Conservation (phyloP, 2,113 vertebrate genomes). For the Cryptotis parvus region DNA sequence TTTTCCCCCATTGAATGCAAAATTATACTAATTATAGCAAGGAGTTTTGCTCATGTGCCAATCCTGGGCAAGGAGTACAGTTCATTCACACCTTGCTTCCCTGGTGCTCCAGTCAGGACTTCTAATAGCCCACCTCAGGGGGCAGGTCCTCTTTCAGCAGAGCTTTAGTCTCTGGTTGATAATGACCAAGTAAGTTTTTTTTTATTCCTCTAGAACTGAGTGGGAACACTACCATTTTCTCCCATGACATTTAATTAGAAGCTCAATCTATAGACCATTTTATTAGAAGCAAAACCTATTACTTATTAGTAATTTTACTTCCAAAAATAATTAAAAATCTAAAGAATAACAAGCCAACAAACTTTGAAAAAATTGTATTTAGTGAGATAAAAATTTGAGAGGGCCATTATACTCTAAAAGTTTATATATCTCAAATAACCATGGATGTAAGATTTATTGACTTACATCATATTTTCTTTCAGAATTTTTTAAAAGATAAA, state of each 20-base stretch:
- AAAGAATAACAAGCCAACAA: constrained; percentile 50
- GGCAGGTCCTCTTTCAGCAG: not conserved
- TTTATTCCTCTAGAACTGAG: constrained; percentile 37
- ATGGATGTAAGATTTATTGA: constrained; percentile 11
- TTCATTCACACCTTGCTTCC: not conserved
- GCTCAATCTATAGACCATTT: not conserved
- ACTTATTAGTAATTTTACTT: not conserved
- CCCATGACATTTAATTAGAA: constrained; percentile 40
- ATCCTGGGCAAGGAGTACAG: not conserved
- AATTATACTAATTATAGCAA: constrained; percentile 69
- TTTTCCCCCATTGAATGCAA: constrained; percentile 61
- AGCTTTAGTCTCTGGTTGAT: not conserved
- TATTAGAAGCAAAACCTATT: not conserved
- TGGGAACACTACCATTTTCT: constrained; percentile 50
- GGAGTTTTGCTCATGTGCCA: constrained; percentile 59
- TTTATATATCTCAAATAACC: constrained; percentile 1
- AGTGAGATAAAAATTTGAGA: constrained; percentile 28
- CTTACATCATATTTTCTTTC: constrained; percentile 3
- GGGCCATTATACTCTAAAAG: not conserved
- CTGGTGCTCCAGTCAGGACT: not conserved
- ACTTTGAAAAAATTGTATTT: constrained; percentile 55
- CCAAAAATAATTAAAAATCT: constrained; percentile 52
- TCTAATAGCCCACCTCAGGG: not conserved
- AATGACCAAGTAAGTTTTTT: constrained; percentile 23
- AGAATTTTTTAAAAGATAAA: constrained; percentile 59